Base-by-base conservation (phyloP, 37 sponge, comb jelly and placozoan genomes). In the Tethya wilhelma region DNA sequence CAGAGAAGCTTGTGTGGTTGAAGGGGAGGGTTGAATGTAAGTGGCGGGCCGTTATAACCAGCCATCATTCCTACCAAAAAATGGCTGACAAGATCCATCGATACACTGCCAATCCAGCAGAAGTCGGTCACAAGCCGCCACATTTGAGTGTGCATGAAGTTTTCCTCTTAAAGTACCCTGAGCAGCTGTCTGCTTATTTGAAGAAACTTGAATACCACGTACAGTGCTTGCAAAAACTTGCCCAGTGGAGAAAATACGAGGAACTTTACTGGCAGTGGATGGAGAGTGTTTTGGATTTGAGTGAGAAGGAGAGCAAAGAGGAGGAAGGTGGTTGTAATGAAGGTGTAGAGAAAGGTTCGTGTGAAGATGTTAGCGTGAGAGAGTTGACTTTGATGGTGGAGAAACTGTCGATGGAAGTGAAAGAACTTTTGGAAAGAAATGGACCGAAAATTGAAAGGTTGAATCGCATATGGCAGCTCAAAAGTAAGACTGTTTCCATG, bases 241-340 rank as follows among this genome's bases (percentile, higher is more conserved):
- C 60, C 4, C 78, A 80, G 55, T 90, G 90, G 90, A 38, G 68
- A 25, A 2, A 43, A 2, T 77, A 79, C 57, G 85, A 79, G 20
- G 9, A 59, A 17, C 19, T 84, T 26, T 90, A 84, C 41, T 90
- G 90, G 90, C 73, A 90, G 69, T 90, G 90, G 90, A 84, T 90
- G 79, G 84, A 90, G 41, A 90, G 90, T 74, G 85, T 84, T 14
- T 19, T 84, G n/a, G 85, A 84, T 30, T 43, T 69, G 28, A 20
- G 29, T 36, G 74, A 82, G 31, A 14, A 78, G 40, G 75, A 57
- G 23, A 38, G 40, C 12, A 6, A 29, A 2, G 3, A 36, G 2
- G 33, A 30, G 19, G 31, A 76, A 59, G 38, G 12, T 2, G 28
- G 7, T 44, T 45, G 44, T 25, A 49, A 44, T 44, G 71, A 28